Evolutionary conservation across 1,140 invertebrate species (phyloP).

Genomic region (Paraescarpia echinospica): DNA sequence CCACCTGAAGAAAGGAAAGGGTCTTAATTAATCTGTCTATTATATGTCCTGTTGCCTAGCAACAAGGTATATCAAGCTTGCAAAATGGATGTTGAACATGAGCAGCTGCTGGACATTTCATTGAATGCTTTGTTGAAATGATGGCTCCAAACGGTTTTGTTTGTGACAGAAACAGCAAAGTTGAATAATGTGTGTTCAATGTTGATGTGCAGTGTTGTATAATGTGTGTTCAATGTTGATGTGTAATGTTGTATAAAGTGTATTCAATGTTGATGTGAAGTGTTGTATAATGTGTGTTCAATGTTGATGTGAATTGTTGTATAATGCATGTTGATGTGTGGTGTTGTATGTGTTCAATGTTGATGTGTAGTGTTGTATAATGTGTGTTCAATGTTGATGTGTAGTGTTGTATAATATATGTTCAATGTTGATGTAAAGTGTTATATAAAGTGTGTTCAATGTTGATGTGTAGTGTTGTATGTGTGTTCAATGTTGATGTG

Average conservation of each 20-base stretch:
- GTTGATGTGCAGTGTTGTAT: background rate
- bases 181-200: background rate
- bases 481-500: background rate
- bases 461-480: background rate
- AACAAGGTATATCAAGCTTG: no score
- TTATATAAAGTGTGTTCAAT: no score
- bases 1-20: slow-evolving; percentile 55
- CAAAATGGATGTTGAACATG: no score
- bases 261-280: background rate
- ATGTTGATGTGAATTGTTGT: background rate
- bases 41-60: no score
- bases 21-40: background rate
- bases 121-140: no score
- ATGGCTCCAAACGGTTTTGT: no score
- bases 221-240: background rate
- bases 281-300: background rate
- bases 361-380: background rate
- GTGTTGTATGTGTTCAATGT: no score
- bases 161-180: no score
- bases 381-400: no score
- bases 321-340: background rate
- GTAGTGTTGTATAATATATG: background rate
- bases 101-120: no score
- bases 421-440: background rate
- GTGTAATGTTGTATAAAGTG: background rate